These are phyloP conservation scores for Drepana arcuata DNA, from an alignment of 1,140 invertebrate genomes.

Conservation along the genomic window DNA sequence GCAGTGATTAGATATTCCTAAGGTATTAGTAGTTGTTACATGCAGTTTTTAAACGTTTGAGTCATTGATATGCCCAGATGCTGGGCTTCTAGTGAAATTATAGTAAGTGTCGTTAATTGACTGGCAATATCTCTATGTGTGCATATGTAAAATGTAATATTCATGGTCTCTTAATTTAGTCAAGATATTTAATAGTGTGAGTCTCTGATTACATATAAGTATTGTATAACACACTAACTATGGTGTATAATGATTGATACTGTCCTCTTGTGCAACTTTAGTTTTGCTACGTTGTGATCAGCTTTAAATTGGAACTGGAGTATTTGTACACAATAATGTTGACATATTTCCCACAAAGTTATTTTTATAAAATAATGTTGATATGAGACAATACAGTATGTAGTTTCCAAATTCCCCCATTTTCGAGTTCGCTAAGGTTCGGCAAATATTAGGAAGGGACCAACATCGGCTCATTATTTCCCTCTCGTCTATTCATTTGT, in stretches of 20 bases:
- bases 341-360: conserved; percentile 63
- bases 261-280: conserved; percentile 67
- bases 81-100: conserved; percentile 69
- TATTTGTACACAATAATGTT: conserved; percentile 62
- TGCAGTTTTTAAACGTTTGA: conserved; percentile 63
- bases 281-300: conserved; percentile 67
- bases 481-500: conserved; percentile 26
- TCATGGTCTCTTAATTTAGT: conserved; percentile 68
- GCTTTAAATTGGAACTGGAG: conserved; percentile 67
- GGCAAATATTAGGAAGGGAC: conserved; percentile 64
- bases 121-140: conserved; percentile 69
- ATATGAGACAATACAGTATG: conserved; percentile 66
- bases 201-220: conserved; percentile 64
- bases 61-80: conserved; percentile 63
- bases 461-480: conserved; percentile 52
- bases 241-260: conserved; percentile 48
- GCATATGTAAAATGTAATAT: conserved; percentile 67
- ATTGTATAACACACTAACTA: conserved; percentile 55
- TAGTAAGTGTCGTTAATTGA: conserved; percentile 67
- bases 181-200: conserved; percentile 70
- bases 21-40: conserved; percentile 71
- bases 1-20: conserved; percentile 68
- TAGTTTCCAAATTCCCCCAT: conserved; percentile 61
- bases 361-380: conserved; percentile 67
- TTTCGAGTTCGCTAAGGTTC: conserved; percentile 49